These are phyloP conservation scores for Archocentrus centrarchus DNA, from an alignment of 2,113 vertebrate genomes.

Conservation along the genomic window DNA sequence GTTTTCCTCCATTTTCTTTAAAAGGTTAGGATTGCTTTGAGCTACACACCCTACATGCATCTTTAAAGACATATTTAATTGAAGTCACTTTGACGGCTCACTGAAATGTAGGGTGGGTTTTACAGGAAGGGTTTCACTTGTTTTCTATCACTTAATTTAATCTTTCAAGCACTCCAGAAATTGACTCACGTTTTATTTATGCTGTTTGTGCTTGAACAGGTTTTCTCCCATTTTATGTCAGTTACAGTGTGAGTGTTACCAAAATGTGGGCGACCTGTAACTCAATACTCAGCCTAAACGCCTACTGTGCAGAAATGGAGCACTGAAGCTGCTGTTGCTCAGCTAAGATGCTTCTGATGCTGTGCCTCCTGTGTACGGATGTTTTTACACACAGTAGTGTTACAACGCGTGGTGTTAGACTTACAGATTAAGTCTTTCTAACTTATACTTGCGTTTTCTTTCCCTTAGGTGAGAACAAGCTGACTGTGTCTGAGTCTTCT, in stretches of 20 bases:
- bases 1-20: neutral
- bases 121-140: neutral
- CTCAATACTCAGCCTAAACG: neutral
- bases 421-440: neutral
- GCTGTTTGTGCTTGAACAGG: neutral
- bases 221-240: neutral
- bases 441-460: neutral
- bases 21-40: neutral
- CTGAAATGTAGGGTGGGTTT: neutral
- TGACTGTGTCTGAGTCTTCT: slow-evolving; percentile 93
- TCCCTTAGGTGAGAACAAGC: slow-evolving; percentile 96
- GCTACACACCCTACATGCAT: neutral
- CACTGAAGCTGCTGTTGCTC: neutral
- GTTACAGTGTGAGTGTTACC: neutral
- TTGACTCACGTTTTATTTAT: neutral
- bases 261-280: neutral
- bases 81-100: neutral
- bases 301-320: neutral
- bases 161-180: neutral
- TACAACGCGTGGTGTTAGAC: neutral
- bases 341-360: accelerated
- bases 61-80: neutral
- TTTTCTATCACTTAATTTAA: neutral
- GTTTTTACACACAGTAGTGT: neutral
- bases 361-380: neutral